phyloP scores from a whole-genome alignment of 2,888 invertebrate species.

The Ormyrus rosae region DNA sequence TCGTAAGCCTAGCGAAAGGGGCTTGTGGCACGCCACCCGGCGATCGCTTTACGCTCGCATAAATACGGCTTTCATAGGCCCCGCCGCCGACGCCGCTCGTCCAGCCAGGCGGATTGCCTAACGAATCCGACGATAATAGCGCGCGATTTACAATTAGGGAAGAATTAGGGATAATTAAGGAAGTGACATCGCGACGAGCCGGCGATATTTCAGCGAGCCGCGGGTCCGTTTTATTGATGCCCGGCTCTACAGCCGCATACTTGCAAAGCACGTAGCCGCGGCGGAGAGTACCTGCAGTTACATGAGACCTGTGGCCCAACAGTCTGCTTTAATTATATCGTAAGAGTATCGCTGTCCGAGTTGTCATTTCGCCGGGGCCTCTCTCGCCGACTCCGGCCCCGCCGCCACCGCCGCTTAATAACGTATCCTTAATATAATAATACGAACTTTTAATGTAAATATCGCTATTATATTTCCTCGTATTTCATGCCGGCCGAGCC shows the following conservation, averaged over 20 bases:
- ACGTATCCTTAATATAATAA: conserved; percentile 42
- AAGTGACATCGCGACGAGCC: conserved; percentile 44
- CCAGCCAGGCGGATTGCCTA: background rate
- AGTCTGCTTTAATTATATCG: conserved; percentile 39
- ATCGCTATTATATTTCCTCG: conserved; percentile 37
- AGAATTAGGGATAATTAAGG: conserved; percentile 54
- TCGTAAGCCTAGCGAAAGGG: conserved; percentile 48
- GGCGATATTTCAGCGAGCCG: conserved; percentile 28
- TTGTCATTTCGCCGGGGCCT: conserved; percentile 41
- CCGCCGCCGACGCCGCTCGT: background rate
- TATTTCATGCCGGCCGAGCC: background rate
- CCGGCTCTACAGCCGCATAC: background rate
- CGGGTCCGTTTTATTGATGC: conserved; percentile 15
- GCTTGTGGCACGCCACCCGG: conserved; percentile 53
- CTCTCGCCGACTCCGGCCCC: background rate
- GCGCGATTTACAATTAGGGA: conserved; percentile 50
- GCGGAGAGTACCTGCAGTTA: background rate
- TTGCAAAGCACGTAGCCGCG: conserved; percentile 19
- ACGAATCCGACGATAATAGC: conserved; percentile 42
- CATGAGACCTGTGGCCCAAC: background rate
- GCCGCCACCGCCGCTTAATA: conserved; percentile 29
- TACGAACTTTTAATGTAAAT: conserved; percentile 41
- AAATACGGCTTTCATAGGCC: conserved; percentile 51
- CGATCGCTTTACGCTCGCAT: conserved; percentile 55
- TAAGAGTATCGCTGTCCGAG: conserved; percentile 43